Evolutionary conservation across 1,140 invertebrate species (phyloP), one percentile per base, ranked within the genome.

Genomic region (Stenopsyche tienmushanensis): DNA sequence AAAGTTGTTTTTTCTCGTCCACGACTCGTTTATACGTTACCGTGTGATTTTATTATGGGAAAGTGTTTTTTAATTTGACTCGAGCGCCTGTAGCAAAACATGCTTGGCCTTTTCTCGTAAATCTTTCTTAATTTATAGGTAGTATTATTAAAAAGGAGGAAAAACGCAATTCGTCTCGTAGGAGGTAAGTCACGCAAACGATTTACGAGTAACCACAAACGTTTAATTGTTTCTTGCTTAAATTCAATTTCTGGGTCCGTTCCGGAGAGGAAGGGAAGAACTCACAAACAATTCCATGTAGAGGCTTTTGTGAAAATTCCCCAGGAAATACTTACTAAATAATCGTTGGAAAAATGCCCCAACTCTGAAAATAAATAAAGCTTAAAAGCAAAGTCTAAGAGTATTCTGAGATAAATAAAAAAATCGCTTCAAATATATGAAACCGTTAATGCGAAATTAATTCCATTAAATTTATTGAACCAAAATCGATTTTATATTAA

Each of bases 71-170:
- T n/a, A n/a, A n/a, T n/a, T n/a, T n/a, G n/a, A n/a, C n/a, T n/a
- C n/a, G n/a, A n/a, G n/a, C n/a, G n/a, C n/a, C n/a, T n/a, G n/a
- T n/a, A n/a, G n/a, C n/a, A n/a, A n/a, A n/a, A n/a, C n/a, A n/a
- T n/a, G 26, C 18, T 17, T 17, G 18, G 13, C 15, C 25, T 34
- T 47, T 23, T 45, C 29, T 58, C 63, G 63, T 65, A 65, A 65
- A 65, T 65, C 63, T 65, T 58, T 50, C 42, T 49, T 58, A 65
- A 65, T 65, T 65, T 65, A 65, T 65, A 65, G 63, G 63, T 65
- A 65, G 63, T 54, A 57, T 65, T 65, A 65, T 65, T 65, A 65
- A 65, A 65, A 65, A 65, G 53, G 42, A 50, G 45, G 53, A 64
- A 57, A 57, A 64, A 65, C 45, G 63, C 54, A 49, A 58, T 65